Percentiles rank a stretch among this genome's conserved stretches.
phyloP scores from a whole-genome alignment of 2,113 vertebrate species.

The Gasterosteus aculeatus region DNA sequence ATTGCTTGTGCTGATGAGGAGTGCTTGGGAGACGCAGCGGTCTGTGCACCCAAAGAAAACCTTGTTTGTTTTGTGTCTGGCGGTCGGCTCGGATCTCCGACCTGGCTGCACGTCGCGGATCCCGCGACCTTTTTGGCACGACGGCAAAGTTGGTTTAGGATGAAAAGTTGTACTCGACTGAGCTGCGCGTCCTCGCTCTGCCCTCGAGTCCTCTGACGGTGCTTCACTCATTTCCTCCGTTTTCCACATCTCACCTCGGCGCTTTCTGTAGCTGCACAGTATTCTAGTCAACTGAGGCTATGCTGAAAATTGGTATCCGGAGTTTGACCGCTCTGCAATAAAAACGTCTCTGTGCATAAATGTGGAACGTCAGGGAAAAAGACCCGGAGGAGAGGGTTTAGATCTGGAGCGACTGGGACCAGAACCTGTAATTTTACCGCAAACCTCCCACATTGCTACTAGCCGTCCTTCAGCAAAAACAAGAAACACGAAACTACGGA shows the following conservation, averaged over 20 bases:
- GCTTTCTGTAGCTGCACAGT: slow-evolving; percentile 20
- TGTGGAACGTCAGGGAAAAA: slow-evolving; percentile 23
- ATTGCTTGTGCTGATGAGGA: slow-evolving; percentile 38
- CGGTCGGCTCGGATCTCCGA: slow-evolving; percentile 25
- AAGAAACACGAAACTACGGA: not conserved
- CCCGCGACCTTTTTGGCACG: not conserved
- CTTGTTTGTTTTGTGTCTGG: slow-evolving; percentile 48
- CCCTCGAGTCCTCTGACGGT: not conserved
- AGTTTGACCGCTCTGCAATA: slow-evolving; percentile 17
- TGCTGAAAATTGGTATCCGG: slow-evolving; percentile 55
- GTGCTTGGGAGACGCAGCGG: not conserved
- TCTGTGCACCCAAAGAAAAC: slow-evolving; percentile 25
- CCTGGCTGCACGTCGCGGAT: slow-evolving; percentile 16
- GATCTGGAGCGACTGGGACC: slow-evolving; percentile 28
- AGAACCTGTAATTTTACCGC: slow-evolving; percentile 44
- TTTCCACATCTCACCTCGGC: not conserved
- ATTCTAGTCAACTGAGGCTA: slow-evolving; percentile 7
- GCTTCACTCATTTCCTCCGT: slow-evolving; percentile 21
- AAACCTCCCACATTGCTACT: not conserved
- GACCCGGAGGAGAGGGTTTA: not conserved
- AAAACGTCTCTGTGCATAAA: slow-evolving; percentile 1
- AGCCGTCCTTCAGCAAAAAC: slow-evolving; percentile 1
- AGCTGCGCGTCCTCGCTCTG: not conserved
- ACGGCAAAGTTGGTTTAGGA: slow-evolving; percentile 9
- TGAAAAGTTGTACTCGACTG: slow-evolving; percentile 34